Percentiles rank a stretch among this genome's conserved stretches.
Conservation (phyloP, 2,797 vertebrate species). For the Muraenolepis orangiensis region DNA sequence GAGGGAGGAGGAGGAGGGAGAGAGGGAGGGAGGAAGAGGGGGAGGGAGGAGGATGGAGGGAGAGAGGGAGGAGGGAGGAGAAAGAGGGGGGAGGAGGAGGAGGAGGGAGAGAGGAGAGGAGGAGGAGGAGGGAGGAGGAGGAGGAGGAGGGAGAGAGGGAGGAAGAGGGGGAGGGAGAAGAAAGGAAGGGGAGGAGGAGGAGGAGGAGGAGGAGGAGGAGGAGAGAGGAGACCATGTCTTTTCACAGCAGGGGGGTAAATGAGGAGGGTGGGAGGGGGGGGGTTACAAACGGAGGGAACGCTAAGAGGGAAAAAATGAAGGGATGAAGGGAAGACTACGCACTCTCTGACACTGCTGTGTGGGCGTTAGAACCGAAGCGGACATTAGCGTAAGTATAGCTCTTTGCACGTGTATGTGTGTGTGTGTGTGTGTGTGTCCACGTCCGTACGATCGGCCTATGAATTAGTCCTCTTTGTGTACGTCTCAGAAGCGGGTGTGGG, state of each 20-base stretch:
- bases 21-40: conserved; percentile 30
- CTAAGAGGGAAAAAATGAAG: conserved; percentile 19
- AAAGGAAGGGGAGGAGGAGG: conserved; percentile 31
- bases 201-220: conserved; percentile 30
- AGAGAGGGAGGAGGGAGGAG: conserved; percentile 11
- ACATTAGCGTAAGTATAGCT: neutral
- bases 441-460: conserved; percentile 2
- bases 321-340: conserved; percentile 15
- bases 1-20: conserved; percentile 7
- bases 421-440: neutral
- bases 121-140: conserved; percentile 39
- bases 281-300: conserved; percentile 16
- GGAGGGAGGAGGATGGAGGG: conserved; percentile 24
- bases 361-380: neutral
- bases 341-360: neutral
- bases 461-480: conserved; percentile 6
- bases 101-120: conserved; percentile 23
- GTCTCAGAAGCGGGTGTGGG: conserved; percentile 15
- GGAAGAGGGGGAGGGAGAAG: too few relatives aligned
- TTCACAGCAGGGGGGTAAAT: conserved; percentile 54
- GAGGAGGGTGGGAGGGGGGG: conserved; percentile 27
- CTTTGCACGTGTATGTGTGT: neutral
- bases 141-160: conserved; percentile 24
- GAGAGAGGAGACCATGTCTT: conserved; percentile 50
- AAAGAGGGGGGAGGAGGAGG: conserved; percentile 27